Evolutionary conservation across 2,888 invertebrate genomes (phyloP).

Genomic region (Nomada fucata): DNA sequence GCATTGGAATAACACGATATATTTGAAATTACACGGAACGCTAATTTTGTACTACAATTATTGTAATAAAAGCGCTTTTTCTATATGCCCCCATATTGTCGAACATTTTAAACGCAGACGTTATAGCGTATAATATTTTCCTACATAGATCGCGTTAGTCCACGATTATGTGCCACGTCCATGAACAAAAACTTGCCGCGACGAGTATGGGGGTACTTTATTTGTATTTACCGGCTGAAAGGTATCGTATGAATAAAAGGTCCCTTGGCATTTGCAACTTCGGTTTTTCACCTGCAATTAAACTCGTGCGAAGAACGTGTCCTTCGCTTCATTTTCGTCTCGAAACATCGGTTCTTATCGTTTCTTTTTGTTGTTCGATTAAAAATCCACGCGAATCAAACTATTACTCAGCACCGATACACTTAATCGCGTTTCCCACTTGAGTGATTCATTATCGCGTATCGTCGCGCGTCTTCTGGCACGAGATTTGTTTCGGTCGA

Average conservation of each 20-base stretch:
- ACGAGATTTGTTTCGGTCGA: too few relatives aligned
- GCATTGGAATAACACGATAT: too few relatives aligned
- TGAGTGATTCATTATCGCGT: too few relatives aligned
- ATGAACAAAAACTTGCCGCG: conserved; percentile 33
- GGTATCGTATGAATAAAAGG: conserved; percentile 26
- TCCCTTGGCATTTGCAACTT: not conserved
- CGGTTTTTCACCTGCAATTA: not conserved
- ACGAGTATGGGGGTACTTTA: conserved; percentile 31
- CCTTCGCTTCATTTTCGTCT: not conserved
- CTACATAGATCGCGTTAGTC: not conserved
- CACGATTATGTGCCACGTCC: conserved; percentile 4
- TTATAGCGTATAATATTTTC: conserved; percentile 1
- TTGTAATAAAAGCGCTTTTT: not conserved
- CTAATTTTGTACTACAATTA: not conserved
- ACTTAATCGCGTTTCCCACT: not conserved
- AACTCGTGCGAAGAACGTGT: conserved; percentile 12
- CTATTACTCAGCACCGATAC: not conserved
- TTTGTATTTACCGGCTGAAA: conserved; percentile 22
- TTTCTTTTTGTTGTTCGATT: not conserved
- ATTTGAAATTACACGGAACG: not conserved
- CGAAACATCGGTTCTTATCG: not conserved
- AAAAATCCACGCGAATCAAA: not conserved
- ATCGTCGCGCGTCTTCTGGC: too few relatives aligned
- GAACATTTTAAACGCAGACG: not conserved
- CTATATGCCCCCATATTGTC: not conserved